These are phyloP conservation scores for Phytoseiulus persimilis DNA, from an alignment of 2,888 invertebrate genomes.

Conservation along the genomic window DNA sequence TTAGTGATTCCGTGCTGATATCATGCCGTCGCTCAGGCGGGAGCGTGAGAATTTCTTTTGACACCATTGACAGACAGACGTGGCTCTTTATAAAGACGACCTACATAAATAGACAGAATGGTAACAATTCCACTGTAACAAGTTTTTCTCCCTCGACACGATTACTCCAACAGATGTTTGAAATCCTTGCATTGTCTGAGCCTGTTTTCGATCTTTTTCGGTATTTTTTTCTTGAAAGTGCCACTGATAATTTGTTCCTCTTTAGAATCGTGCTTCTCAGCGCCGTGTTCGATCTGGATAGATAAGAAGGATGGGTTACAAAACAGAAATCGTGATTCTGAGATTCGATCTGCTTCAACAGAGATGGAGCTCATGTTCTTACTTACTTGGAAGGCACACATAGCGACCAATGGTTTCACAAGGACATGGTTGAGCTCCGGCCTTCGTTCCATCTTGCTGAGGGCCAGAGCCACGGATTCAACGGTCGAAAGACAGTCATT, in stretches of 20 bases:
- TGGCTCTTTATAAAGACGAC: too few relatives aligned
- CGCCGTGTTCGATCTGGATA: conserved; percentile 81
- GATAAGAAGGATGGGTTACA: too few relatives aligned
- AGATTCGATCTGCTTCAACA: too few relatives aligned
- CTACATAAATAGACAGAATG: too few relatives aligned
- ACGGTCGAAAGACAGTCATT: conserved; percentile 83
- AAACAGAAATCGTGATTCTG: too few relatives aligned
- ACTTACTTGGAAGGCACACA: conserved; percentile 32
- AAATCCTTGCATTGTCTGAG: conserved; percentile 17
- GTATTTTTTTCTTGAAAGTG: conserved; percentile 48
- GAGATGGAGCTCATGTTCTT: not conserved
- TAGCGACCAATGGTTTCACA: conserved; percentile 31
- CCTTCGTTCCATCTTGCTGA: conserved; percentile 67
- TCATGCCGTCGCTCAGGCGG: too few relatives aligned
- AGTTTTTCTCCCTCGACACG: not conserved
- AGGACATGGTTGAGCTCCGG: conserved; percentile 57
- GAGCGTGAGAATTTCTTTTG: too few relatives aligned
- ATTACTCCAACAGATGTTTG: not conserved
- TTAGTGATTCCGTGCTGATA: too few relatives aligned
- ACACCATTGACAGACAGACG: too few relatives aligned
- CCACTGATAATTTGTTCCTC: conserved; percentile 63
- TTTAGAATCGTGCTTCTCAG: conserved; percentile 84
- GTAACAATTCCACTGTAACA: too few relatives aligned
- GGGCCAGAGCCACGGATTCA: conserved; percentile 71
- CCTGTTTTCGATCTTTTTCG: conserved; percentile 40